These are phyloP conservation scores for Ara ararauna DNA, from an alignment of 2,797 vertebrate genomes.

Conservation along the genomic window DNA sequence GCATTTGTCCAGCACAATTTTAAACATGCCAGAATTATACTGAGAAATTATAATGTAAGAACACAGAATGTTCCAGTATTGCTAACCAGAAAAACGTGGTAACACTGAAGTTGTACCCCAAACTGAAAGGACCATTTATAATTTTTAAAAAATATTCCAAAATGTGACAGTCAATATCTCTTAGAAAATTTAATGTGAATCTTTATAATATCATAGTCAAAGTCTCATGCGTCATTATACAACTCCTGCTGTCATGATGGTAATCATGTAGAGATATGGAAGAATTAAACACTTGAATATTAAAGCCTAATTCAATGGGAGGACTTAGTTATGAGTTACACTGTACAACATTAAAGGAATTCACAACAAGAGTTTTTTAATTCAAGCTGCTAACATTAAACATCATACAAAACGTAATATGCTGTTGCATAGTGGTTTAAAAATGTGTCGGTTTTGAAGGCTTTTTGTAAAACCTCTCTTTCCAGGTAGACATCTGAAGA, in stretches of 20 bases:
- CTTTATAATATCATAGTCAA: not conserved
- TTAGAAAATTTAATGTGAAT: not conserved
- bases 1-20: not conserved
- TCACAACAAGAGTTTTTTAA: not conserved
- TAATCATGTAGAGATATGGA: not conserved
- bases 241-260: not conserved
- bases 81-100: not conserved
- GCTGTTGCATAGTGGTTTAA: not conserved
- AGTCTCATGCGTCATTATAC: fast-evolving
- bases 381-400: not conserved
- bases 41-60: not conserved
- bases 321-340: not conserved
- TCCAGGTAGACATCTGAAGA: not conserved
- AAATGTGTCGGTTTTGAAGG: not conserved
- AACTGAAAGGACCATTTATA: not conserved
- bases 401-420: not conserved
- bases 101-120: not conserved
- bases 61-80: not conserved
- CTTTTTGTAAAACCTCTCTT: not conserved
- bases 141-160: not conserved
- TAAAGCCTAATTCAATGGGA: not conserved
- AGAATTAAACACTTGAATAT: not conserved
- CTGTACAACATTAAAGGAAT: not conserved
- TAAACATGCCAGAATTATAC: not conserved
- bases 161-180: not conserved